Evolutionary conservation across 2,797 vertebrate genomes (phyloP).

Genomic region (Lagodon rhomboides): DNA sequence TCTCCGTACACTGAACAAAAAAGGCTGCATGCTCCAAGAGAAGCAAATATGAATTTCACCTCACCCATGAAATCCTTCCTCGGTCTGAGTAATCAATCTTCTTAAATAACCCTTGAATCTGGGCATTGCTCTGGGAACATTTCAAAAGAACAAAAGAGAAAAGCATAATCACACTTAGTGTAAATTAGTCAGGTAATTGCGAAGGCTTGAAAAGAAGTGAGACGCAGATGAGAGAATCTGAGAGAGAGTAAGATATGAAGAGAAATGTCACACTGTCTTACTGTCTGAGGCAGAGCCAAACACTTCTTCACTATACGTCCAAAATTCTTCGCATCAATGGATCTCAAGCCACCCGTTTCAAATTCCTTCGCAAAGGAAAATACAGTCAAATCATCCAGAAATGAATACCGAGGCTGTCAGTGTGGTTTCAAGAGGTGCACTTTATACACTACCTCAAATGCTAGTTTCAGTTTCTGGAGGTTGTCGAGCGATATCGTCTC

Average conservation of each 20-base stretch:
- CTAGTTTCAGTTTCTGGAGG: slow-evolving; percentile 79
- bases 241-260: slow-evolving; percentile 9
- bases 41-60: slow-evolving; percentile 58
- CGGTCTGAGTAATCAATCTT: slow-evolving; percentile 86
- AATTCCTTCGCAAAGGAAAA: slow-evolving; percentile 74
- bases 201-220: slow-evolving; percentile 8
- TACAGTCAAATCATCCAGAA: slow-evolving; percentile 21
- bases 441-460: slow-evolving; percentile 83
- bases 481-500: slow-evolving; percentile 81
- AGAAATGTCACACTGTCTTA: slow-evolving; percentile 59
- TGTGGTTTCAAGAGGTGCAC: not conserved
- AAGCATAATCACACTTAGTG: slow-evolving; percentile 12
- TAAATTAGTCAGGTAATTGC: slow-evolving; percentile 37
- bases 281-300: slow-evolving; percentile 74
- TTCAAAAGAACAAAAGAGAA: slow-evolving; percentile 50
- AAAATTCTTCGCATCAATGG: slow-evolving; percentile 80
- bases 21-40: slow-evolving; percentile 37
- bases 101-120: slow-evolving; percentile 87
- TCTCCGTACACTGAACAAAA: slow-evolving; percentile 30
- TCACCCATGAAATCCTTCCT: slow-evolving; percentile 87
- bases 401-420: slow-evolving; percentile 2
- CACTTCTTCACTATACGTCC: slow-evolving; percentile 82
- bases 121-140: slow-evolving; percentile 81
- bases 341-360: slow-evolving; percentile 74
- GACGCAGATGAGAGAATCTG: slow-evolving; percentile 1